phyloP scores from a whole-genome alignment of 1,140 invertebrate species.

The Dermatophagoides farinae region DNA sequence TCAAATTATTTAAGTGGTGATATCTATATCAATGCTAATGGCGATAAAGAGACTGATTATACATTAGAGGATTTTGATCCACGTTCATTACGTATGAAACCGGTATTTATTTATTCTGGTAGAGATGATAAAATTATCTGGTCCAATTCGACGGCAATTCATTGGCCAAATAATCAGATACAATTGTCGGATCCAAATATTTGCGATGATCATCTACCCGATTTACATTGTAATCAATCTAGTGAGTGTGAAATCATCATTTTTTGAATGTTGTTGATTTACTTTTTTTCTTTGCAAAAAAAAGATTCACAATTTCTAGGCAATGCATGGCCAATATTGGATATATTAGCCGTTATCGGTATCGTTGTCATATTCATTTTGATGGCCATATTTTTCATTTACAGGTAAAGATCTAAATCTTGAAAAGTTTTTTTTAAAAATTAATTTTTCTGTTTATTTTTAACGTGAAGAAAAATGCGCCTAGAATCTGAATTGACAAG shows the following conservation, averaged over 20 bases:
- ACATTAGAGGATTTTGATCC: slow-evolving; percentile 53
- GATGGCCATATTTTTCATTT: neutral
- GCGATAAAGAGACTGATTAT: slow-evolving; percentile 64
- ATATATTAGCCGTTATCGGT: neutral
- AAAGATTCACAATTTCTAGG: neutral
- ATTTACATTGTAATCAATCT: slow-evolving; percentile 12
- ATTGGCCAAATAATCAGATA: slow-evolving; percentile 29
- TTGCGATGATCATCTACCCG: slow-evolving; percentile 38
- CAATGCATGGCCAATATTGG: neutral
- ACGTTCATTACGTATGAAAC: slow-evolving; percentile 43
- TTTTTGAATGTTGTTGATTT: neutral
- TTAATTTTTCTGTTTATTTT: too few relatives aligned
- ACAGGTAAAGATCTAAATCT: neutral
- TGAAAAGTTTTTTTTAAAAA: neutral
- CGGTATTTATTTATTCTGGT: slow-evolving; percentile 1
- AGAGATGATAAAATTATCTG: neutral
- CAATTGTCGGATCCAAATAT: slow-evolving; percentile 47
- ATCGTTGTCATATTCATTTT: neutral
- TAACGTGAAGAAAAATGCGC: slow-evolving; percentile 47
- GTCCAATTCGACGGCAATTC: neutral
- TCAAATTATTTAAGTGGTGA: slow-evolving; percentile 15
- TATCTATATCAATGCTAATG: slow-evolving; percentile 42
- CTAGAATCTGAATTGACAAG: slow-evolving; percentile 58
- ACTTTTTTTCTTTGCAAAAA: neutral
- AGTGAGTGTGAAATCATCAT: too few relatives aligned